Evolutionary conservation across 2,113 vertebrate species (phyloP).

Genomic region (Danio rerio): GRCz12tu NC_133184.1:41456501-41457000

Average conservation of each 20-base stretch:
- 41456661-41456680: conserved; percentile 62
- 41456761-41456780: background rate
- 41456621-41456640: conserved; percentile 30
- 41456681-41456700: conserved; percentile 59
- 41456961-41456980: background rate
- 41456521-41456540: conserved; percentile 30
- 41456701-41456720: conserved; percentile 48
- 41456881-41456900: too few relatives aligned
- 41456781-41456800: conserved; percentile 32
- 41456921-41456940: too few relatives aligned
- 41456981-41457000: conserved; percentile 35
- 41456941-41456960: background rate
- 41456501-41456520: conserved; percentile 18
- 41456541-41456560: background rate
- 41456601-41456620: conserved; percentile 1
- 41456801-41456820: background rate
- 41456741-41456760: conserved; percentile 47
- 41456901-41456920: too few relatives aligned
- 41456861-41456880: too few relatives aligned
- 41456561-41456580: conserved; percentile 18
- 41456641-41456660: conserved; percentile 62
- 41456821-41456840: background rate
- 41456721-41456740: conserved; percentile 60
- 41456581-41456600: conserved; percentile 12
- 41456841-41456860: background rate